phyloP scores from a whole-genome alignment of 2,888 invertebrate species.

The Sarcophaga subvicina region DNA sequence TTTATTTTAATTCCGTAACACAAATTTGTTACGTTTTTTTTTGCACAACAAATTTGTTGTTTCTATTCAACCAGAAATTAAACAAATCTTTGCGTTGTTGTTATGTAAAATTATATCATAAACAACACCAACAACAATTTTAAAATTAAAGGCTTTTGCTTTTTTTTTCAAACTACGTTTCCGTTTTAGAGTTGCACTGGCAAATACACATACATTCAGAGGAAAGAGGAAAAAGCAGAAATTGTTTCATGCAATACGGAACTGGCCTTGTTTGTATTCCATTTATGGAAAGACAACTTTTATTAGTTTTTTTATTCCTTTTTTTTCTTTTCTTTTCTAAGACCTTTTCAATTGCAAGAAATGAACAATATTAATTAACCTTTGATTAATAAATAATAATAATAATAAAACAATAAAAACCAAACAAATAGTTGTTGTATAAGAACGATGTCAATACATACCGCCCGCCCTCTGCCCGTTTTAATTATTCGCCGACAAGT shows the following conservation, averaged over 20 bases:
- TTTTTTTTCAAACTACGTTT: neutral
- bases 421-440: neutral
- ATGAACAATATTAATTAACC: neutral
- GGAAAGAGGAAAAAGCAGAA: neutral
- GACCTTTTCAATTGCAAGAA: neutral
- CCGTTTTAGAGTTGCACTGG: neutral
- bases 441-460: neutral
- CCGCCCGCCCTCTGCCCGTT: neutral
- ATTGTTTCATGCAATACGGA: constrained; percentile 7
- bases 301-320: neutral
- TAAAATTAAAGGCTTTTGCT: constrained; percentile 16
- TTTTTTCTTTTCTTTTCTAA: neutral
- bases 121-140: neutral
- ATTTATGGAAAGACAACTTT: neutral
- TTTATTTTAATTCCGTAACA: too few relatives aligned
- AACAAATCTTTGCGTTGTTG: neutral
- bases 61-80: constrained; percentile 18
- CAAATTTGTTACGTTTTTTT: too few relatives aligned
- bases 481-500: neutral
- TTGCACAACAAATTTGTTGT: too few relatives aligned
- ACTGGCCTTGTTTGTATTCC: constrained; percentile 16
- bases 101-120: constrained; percentile 20
- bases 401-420: neutral
- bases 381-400: neutral
- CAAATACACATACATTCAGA: too few relatives aligned